A percentile compares a stretch with the other conserved stretches of the same genome.
These are phyloP conservation scores for Nasonovia ribisnigri DNA, from an alignment of 2,888 invertebrate species.

Conservation along the genomic window DNA sequence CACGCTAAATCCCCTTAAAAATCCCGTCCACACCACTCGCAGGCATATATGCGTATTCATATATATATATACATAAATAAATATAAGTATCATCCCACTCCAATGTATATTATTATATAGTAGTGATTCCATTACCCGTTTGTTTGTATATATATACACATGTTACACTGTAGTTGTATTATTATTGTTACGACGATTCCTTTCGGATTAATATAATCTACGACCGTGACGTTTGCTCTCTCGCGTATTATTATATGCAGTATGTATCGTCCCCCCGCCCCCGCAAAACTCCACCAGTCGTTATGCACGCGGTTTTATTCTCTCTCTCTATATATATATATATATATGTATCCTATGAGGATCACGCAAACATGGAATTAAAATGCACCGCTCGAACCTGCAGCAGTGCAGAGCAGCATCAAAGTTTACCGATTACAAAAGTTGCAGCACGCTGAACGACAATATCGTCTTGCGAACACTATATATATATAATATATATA, in stretches of 20 bases:
- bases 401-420: not conserved
- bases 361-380: conserved; percentile 24
- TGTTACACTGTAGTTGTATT: not conserved
- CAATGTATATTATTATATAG: not conserved
- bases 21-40: not conserved
- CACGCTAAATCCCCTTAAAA: conserved; percentile 1
- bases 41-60: too few species aligned
- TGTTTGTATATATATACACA: not conserved
- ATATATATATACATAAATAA: not conserved
- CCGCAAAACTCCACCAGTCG: not conserved
- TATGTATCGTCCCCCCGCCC: not conserved
- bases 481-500: not conserved
- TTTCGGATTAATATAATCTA: conserved; percentile 14
- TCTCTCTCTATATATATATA: not conserved
- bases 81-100: not conserved
- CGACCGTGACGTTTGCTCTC: not conserved
- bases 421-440: conserved; percentile 56
- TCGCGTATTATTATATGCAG: not conserved
- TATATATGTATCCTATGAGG: not conserved
- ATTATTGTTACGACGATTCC: not conserved
- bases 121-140: not conserved
- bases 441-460: not conserved
- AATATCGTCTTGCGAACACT: not conserved
- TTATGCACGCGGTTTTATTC: not conserved
- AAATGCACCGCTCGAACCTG: conserved; percentile 39